Base-by-base conservation (phyloP, 2,888 invertebrate genomes). In the Agrilus cyanescens region DNA sequence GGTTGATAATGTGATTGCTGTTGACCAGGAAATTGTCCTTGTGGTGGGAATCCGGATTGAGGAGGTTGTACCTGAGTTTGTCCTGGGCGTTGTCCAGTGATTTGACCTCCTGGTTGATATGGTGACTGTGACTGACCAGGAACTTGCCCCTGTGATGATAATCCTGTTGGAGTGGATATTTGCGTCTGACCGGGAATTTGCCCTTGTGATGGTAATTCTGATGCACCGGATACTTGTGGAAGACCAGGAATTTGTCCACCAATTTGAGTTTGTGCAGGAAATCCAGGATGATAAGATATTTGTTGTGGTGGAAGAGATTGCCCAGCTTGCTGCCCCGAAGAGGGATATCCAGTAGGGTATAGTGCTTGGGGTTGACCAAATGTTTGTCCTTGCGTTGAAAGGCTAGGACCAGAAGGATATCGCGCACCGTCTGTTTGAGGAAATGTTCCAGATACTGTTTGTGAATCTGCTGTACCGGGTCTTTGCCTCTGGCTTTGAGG, bases 41-140 rank as follows among this genome's bases (percentile, higher is more conserved):
- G 31, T 7, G 46, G 40, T 18, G 44, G 46, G 15, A 32, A 15
- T n/a, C 12, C n/a, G 13, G 13, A 14, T n/a, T 40, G 40, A 15
- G 35, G 39, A 18, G n/a, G 30, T 18, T 12, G 25, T 15, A 37
- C 41, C 29, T 45, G 36, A 20, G 45, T 48, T 40, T 51, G 52
- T 15, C 36, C 46, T 32, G 30, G 38, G n/a, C 46, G 10, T 25
- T 25, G 25, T 10, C 25, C 25, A 10, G 10, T 10, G 2, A 10
- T 10, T 25, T 25, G 25, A 25, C 25, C 4, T 10, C 25, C 25
- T 3, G 25, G 2, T 25, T 25, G 25, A 4, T 25, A 25, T 25
- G 25, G 25, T 25, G 10, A 2, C 25, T 25, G 25, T 25, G 25
- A 25, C 10, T 25, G 25, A 2, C 25, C 10, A 6, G 25, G 25